phyloP scores from a whole-genome alignment of 2,888 invertebrate genomes.

The Mimas tiliae region DNA sequence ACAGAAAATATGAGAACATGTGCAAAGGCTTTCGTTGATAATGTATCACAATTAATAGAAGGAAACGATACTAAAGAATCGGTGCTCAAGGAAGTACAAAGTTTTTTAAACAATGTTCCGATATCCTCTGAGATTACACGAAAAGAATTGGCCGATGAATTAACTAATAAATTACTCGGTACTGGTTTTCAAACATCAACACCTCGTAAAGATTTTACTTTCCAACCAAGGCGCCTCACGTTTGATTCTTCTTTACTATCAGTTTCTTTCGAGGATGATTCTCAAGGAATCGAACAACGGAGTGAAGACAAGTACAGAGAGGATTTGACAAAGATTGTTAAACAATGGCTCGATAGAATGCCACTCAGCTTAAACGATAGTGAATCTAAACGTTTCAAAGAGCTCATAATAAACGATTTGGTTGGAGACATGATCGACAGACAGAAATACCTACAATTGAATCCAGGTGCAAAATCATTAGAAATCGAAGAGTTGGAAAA shows the following conservation, averaged over 20 bases:
- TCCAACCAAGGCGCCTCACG: constrained; percentile 31
- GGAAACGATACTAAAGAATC: constrained; percentile 34
- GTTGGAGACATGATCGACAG: constrained; percentile 54
- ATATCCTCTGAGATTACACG: constrained; percentile 27
- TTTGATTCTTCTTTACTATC: constrained; percentile 30
- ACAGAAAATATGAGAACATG: constrained; percentile 33
- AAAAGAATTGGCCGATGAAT: constrained; percentile 33
- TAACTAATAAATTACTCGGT: constrained; percentile 33
- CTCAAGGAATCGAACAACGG: not conserved
- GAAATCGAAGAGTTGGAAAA: constrained; percentile 53
- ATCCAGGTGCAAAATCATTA: constrained; percentile 44
- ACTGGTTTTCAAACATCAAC: constrained; percentile 39
- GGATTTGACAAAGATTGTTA: constrained; percentile 37
- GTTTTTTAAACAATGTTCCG: constrained; percentile 33
- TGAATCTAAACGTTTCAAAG: constrained; percentile 36
- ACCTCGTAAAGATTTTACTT: constrained; percentile 32
- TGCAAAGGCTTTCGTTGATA: constrained; percentile 33
- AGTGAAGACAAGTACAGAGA: constrained; percentile 39
- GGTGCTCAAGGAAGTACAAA: constrained; percentile 33
- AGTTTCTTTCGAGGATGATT: constrained; percentile 29
- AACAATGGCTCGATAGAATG: constrained; percentile 44
- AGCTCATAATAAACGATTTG: constrained; percentile 44
- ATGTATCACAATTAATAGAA: constrained; percentile 34
- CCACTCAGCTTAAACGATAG: constrained; percentile 35
- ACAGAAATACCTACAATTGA: constrained; percentile 55